These are phyloP conservation scores for Lasioglossum figueresi DNA, from an alignment of 2,888 invertebrate genomes.

Conservation along the genomic window DNA sequence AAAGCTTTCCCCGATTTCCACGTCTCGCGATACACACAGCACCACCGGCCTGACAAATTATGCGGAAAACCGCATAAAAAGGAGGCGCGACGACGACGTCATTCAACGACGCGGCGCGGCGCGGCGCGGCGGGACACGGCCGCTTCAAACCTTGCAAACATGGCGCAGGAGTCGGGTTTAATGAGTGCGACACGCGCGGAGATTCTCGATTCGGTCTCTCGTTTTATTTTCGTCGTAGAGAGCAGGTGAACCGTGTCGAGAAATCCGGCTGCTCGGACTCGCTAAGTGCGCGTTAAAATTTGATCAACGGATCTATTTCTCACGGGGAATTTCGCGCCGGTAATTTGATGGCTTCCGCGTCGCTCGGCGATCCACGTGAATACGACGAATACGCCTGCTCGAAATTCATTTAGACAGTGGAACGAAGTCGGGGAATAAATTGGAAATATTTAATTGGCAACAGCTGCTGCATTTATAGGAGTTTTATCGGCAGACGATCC, in stretches of 20 bases:
- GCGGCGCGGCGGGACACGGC: not conserved
- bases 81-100: conserved; percentile 57
- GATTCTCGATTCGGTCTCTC: conserved; percentile 42
- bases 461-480: not conserved
- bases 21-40: conserved; percentile 5
- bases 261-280: conserved; percentile 27
- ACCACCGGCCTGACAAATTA: conserved; percentile 73
- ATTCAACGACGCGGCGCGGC: conserved; percentile 39
- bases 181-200: conserved; percentile 60
- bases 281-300: conserved; percentile 47
- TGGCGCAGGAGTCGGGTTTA: conserved; percentile 58
- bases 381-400: not conserved
- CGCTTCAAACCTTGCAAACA: conserved; percentile 64
- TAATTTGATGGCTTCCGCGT: conserved; percentile 23
- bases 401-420: not conserved
- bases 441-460: not conserved
- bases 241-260: conserved; percentile 19
- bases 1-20: conserved; percentile 25
- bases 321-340: conserved; percentile 20
- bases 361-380: not conserved
- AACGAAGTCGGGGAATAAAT: not conserved
- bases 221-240: conserved; percentile 23
- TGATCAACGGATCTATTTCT: conserved; percentile 39
- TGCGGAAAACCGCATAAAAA: conserved; percentile 77
- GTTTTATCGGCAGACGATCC: not conserved